These are phyloP conservation scores for Malacosoma neustria DNA, from an alignment of 2,888 invertebrate species.

Conservation along the genomic window DNA sequence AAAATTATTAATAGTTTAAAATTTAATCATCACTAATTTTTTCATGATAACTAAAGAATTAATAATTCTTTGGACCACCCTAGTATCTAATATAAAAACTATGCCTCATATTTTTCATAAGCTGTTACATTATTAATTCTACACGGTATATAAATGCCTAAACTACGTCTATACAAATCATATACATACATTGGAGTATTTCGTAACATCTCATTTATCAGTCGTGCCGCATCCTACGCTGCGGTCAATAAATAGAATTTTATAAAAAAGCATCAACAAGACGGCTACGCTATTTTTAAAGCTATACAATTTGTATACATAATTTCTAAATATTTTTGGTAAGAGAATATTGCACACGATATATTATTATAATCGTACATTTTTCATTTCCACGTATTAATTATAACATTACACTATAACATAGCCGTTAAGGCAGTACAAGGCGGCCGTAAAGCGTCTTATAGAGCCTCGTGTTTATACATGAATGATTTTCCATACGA, in stretches of 20 bases:
- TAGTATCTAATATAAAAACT: constrained; percentile 66
- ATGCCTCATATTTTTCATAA: constrained; percentile 55
- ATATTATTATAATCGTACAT: constrained; percentile 37
- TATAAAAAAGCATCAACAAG: constrained; percentile 73
- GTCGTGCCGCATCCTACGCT: constrained; percentile 61
- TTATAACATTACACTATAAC: constrained; percentile 26
- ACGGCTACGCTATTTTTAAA: constrained; percentile 69
- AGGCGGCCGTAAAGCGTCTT: constrained; percentile 47
- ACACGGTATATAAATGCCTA: constrained; percentile 33
- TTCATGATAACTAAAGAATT: no score
- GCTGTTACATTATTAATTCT: constrained; percentile 42
- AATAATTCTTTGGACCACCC: no score
- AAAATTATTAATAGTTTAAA: no score
- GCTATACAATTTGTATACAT: constrained; percentile 72
- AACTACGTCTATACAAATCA: constrained; percentile 56
- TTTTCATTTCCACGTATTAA: constrained; percentile 30
- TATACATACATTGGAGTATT: constrained; percentile 67
- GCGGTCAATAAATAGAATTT: constrained; percentile 70
- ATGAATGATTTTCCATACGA: constrained; percentile 13
- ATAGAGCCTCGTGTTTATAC: constrained; percentile 28
- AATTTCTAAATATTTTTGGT: constrained; percentile 64
- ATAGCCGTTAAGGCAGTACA: constrained; percentile 51
- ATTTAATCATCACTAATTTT: no score
- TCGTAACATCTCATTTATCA: constrained; percentile 58
- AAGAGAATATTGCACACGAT: constrained; percentile 69